Evolutionary conservation across 2,113 vertebrate species (phyloP).

Genomic region (Cyprinodon tularosa): DNA sequence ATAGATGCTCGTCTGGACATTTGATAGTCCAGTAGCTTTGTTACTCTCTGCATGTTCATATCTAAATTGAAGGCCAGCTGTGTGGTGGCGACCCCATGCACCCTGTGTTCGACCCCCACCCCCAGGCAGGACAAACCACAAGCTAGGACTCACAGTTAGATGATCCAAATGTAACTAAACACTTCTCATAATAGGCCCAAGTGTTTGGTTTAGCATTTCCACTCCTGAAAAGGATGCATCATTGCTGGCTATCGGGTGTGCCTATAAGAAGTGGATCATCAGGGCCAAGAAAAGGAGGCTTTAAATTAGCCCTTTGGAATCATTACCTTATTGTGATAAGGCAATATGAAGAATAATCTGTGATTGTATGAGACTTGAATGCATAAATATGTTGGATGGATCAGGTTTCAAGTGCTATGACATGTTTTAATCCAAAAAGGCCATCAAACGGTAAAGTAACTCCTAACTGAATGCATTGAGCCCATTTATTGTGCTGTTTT

Average conservation of each 20-base stretch:
- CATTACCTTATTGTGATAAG: background rate
- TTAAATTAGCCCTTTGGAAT: background rate
- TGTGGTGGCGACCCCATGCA: background rate
- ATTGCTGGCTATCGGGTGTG: background rate
- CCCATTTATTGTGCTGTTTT: no score
- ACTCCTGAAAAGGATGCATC: conserved; percentile 47
- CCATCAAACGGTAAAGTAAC: background rate
- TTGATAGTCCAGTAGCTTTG: background rate
- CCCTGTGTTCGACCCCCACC: background rate
- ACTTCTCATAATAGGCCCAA: conserved; percentile 2
- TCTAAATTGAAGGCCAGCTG: background rate
- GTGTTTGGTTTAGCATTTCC: conserved; percentile 30
- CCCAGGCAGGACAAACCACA: background rate
- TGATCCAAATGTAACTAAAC: conserved; percentile 27
- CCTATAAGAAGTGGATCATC: conserved; percentile 2
- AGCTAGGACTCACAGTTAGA: background rate
- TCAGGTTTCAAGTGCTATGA: background rate
- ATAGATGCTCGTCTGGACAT: no score
- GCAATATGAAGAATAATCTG: background rate
- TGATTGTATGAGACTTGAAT: background rate
- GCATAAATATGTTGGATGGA: background rate
- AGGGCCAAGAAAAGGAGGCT: background rate
- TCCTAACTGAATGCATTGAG: background rate
- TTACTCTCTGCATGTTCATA: background rate
- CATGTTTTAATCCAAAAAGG: no score